Base-by-base conservation (phyloP, 2,797 vertebrate species). In the Sandelia bainsii region DNA sequence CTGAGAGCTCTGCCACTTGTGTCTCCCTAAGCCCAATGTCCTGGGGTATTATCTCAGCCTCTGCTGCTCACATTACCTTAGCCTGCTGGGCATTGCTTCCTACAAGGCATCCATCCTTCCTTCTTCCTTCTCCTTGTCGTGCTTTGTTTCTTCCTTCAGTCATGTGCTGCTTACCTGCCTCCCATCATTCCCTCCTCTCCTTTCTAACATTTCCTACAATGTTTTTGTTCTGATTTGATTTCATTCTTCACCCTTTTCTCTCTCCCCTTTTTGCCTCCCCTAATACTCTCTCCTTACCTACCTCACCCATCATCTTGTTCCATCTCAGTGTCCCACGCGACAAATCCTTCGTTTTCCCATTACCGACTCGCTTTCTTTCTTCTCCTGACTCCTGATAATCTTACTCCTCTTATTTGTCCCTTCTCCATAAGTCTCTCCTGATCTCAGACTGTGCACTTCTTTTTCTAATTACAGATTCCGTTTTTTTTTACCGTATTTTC, bases 1-100 rank as follows among this genome's bases (percentile, higher is more conserved):
- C 77, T 78, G 80, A 0, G 59, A 83, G 65, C 65, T 77, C 51
- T 72, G 79, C 73, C 69, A 57, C 66, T 32, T 12, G 44, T 46
- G 22, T 69, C 69, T 86, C 67, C 37, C 50, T 7, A 16, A 67
- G 56, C 62, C 62, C 63, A 51, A 59, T 69, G 72, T 85, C 75
- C 66, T 23, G 6, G 62, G 81, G 73, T 51, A 48, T 90, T 89
- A 90, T 90, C 85, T 88, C 73, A 68, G 63, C 64, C 71, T 79
- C 69, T 23, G 76, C 76, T 64, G 74, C 77, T 83, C 83, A 63
- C 84, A 78, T 73, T 65, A 72, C 37, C 50, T 71, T 23, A 12
- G 75, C 87, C 82, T 80, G 82, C 86, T 74, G 75, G 69, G 32
- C 29, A 68, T 22, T 3, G 9, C 77, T 48, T 19, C 66, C 69